Evolutionary conservation across 2,113 vertebrate genomes (phyloP), one percentile per base, ranked within the genome.

Genomic region (Harpagus bidentatus): DNA sequence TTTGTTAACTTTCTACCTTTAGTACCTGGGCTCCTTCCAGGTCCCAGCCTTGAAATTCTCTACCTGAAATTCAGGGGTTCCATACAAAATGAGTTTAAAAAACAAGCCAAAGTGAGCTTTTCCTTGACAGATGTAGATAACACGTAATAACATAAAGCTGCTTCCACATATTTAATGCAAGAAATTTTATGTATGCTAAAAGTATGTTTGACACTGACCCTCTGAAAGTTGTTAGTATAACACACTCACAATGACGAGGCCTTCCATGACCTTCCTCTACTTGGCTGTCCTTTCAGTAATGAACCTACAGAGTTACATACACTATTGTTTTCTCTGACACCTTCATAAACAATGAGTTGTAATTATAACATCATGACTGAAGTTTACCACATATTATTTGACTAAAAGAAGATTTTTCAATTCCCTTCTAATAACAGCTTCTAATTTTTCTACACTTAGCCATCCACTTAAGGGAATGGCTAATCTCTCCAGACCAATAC

Each of bases 121-220:
- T 42, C 32, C 15, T 78, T 83, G 36, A 47, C 11, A 3, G 3
- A 81, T 0, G 0, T 31, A 23, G 29, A 17, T 38, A 63, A 62
- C 3, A 34, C 5, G 66, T 84, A 40, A 26, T 29, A 95, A 82
- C 62, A 59, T 79, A 65, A 82, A 53, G 23, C 11, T 42, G 7
- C 23, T 26, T 79, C 21, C 25, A 65, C 18, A 23, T 10, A 90
- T 25, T 84, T 88, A 78, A 84, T 18, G 36, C 10, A 87, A 2
- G 0, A 61, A 79, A 72, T n/a, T 16, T 62, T 56, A 72, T 2
- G 5, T n/a, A 50, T 72, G 36, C 15, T 50, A 18, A 65, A 67
- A 84, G 28, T 5, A 20, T 18, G 12, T 53, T 67, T 89, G 42
- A 55, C 83, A 31, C 25, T 65, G 80, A 34, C 26, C 12, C 63